A percentile compares a stretch with the other conserved stretches of the same genome.
These are phyloP conservation scores for Zaprionus nigranus DNA, from an alignment of 1,140 invertebrate genomes.

Conservation along the genomic window DNA sequence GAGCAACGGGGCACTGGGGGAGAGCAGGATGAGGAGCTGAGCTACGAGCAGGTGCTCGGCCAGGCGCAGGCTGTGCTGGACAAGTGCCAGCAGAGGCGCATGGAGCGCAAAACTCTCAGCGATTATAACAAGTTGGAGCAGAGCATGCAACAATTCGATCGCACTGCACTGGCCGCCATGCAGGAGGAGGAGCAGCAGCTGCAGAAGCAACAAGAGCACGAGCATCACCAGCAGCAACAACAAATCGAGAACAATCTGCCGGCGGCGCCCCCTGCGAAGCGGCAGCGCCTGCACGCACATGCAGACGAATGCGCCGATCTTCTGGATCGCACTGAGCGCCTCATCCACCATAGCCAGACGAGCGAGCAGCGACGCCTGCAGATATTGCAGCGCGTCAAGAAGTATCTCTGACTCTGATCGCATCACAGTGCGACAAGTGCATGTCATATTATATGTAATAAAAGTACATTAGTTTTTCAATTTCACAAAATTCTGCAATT, in stretches of 20 bases:
- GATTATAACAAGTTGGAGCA: conserved; percentile 9
- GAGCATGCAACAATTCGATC: background rate
- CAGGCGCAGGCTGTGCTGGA: conserved; percentile 36
- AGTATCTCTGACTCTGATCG: conserved; percentile 33
- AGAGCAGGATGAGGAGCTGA: background rate
- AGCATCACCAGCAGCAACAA: background rate
- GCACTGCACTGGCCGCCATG: background rate
- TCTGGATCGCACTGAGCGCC: conserved; percentile 32
- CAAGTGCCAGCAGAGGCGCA: conserved; percentile 5
- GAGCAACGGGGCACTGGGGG: background rate
- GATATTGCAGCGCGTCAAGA: conserved; percentile 34
- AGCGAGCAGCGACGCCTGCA: conserved; percentile 32
- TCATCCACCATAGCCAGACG: conserved; percentile 13
- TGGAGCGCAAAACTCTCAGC: conserved; percentile 29
- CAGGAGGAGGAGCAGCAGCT: conserved; percentile 2
- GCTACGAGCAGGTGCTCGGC: conserved; percentile 36
- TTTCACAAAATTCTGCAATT: background rate
- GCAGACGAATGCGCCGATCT: conserved; percentile 4
- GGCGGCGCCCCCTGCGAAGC: conserved; percentile 1
- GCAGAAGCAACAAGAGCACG: background rate
- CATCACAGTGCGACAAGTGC: background rate
- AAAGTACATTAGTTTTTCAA: background rate
- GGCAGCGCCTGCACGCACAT: conserved; percentile 11
- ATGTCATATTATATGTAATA: background rate
- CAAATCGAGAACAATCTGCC: conserved; percentile 21